phyloP scores from a whole-genome alignment of 2,888 invertebrate genomes.

The Andrena dorsata region DNA sequence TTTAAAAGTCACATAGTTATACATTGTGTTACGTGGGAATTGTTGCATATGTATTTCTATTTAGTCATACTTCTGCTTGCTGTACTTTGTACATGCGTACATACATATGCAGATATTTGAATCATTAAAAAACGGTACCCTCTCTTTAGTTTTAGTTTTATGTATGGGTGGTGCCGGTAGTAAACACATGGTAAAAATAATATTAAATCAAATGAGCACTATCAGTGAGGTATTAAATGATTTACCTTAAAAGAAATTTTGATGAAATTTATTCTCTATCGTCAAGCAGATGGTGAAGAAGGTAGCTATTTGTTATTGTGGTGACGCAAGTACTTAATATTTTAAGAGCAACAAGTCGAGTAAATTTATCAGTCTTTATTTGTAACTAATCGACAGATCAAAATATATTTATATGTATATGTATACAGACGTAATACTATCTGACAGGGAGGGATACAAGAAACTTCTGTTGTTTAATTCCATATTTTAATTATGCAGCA shows the following conservation, averaged over 20 bases:
- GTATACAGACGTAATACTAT: conserved; percentile 58
- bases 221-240: not conserved
- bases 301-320: not conserved
- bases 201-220: not conserved
- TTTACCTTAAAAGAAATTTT: not conserved
- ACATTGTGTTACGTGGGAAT: no score
- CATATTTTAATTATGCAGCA: conserved; percentile 47
- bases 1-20: no score
- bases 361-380: conserved; percentile 81
- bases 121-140: not conserved
- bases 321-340: not conserved
- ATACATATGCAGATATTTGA: not conserved
- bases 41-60: no score
- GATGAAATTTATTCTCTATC: no score
- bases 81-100: no score
- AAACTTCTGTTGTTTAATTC: conserved; percentile 35
- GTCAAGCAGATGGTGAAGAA: no score
- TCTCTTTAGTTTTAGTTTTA: not conserved
- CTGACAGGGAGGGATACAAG: conserved; percentile 55
- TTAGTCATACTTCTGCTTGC: no score
- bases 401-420: conserved; percentile 75
- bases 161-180: not conserved
- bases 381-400: conserved; percentile 78
- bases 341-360: conserved; percentile 27
- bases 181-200: not conserved